These are phyloP conservation scores for Argopecten irradians DNA, from an alignment of 1,140 invertebrate genomes.

Conservation along the genomic window DNA sequence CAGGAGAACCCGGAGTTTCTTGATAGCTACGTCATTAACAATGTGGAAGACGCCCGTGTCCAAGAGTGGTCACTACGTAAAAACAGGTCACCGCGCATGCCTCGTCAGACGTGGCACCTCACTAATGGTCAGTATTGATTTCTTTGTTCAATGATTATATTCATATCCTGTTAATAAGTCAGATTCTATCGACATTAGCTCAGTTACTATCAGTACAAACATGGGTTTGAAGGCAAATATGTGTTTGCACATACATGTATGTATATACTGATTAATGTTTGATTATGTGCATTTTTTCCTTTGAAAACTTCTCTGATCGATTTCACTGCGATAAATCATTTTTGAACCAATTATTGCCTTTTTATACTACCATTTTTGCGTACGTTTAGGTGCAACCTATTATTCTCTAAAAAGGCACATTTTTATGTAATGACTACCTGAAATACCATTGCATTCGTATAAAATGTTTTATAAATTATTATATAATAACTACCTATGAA, in stretches of 20 bases:
- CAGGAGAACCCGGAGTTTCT: slow-evolving; percentile 80
- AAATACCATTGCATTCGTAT: not conserved
- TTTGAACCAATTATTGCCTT: not conserved
- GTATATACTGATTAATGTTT: too few species aligned
- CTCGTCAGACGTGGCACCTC: slow-evolving; percentile 62
- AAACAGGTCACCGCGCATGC: slow-evolving; percentile 77
- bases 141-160: not conserved
- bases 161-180: too few species aligned
- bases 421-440: not conserved
- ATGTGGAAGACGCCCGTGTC: slow-evolving; percentile 80
- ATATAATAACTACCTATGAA: too few species aligned
- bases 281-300: too few species aligned
- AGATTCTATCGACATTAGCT: too few species aligned
- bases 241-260: too few species aligned
- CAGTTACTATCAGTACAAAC: too few species aligned
- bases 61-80: slow-evolving; percentile 81
- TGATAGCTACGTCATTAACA: slow-evolving; percentile 80
- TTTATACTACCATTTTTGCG: not conserved
- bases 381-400: too few species aligned
- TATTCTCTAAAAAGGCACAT: not conserved
- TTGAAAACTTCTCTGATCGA: too few species aligned
- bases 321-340: not conserved
- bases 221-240: too few species aligned
- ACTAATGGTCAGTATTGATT: slow-evolving; percentile 45
- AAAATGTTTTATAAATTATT: too few species aligned